Evolutionary conservation across 2,888 invertebrate genomes (phyloP).

Genomic region (Brenthis hecate): DNA sequence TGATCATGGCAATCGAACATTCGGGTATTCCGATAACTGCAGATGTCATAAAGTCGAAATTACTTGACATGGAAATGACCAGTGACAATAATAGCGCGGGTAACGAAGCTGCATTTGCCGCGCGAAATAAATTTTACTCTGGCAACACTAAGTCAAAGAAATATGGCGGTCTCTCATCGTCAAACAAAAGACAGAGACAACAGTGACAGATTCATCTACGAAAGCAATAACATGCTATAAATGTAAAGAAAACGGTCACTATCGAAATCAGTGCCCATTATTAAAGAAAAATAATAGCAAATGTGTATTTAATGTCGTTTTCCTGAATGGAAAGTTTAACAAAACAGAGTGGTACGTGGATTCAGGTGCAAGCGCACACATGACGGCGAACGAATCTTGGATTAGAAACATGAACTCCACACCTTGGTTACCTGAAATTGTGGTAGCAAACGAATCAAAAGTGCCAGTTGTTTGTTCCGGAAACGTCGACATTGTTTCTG

Average conservation of each 20-base stretch:
- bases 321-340: constrained; percentile 38
- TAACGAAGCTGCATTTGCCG: neutral
- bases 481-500: constrained; percentile 25
- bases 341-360: constrained; percentile 31
- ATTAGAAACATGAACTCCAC: constrained; percentile 24
- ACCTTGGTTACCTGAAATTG: constrained; percentile 28
- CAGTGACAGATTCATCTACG: no score
- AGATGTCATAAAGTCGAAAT: neutral
- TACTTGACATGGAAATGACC: neutral
- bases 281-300: constrained; percentile 16
- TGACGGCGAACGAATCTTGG: constrained; percentile 36
- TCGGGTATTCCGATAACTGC: constrained; percentile 1
- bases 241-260: no score
- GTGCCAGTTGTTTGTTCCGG: constrained; percentile 34
- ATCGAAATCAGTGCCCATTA: no score
- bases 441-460: constrained; percentile 29
- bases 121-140: constrained; percentile 14
- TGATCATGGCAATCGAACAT: no score
- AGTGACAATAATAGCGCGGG: no score
- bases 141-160: constrained; percentile 20
- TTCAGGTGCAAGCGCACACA: constrained; percentile 38
- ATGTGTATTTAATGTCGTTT: constrained; percentile 39
- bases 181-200: neutral
- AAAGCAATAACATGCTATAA: no score
- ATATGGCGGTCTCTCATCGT: constrained; percentile 2